phyloP scores from a whole-genome alignment of 2,888 invertebrate species.

The Drosophila neonasuta region DNA sequence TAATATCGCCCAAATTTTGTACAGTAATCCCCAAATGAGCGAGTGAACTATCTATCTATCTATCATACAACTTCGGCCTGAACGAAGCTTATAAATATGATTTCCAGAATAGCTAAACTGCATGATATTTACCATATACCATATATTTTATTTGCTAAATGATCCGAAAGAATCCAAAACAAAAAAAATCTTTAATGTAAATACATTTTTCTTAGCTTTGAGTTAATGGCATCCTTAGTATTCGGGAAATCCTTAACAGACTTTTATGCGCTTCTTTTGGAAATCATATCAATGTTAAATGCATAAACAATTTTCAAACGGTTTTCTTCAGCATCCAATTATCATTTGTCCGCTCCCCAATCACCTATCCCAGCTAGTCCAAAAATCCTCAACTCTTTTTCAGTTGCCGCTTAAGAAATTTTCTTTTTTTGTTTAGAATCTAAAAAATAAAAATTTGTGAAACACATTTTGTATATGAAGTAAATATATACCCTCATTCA shows the following conservation, averaged over 20 bases:
- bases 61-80: conserved; percentile 36
- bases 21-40: conserved; percentile 62
- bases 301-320: conserved; percentile 33
- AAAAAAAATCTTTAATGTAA: conserved; percentile 14
- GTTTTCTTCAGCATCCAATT: conserved; percentile 41
- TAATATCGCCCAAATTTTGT: conserved; percentile 52
- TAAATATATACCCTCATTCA: conserved; percentile 48
- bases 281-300: conserved; percentile 44
- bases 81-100: conserved; percentile 48
- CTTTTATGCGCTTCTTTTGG: conserved; percentile 33
- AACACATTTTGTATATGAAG: conserved; percentile 62
- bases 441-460: conserved; percentile 23
- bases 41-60: conserved; percentile 38
- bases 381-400: conserved; percentile 36
- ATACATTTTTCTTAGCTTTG: conserved; percentile 22
- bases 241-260: conserved; percentile 1
- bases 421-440: conserved; percentile 33
- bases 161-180: conserved; percentile 28
- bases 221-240: conserved; percentile 16
- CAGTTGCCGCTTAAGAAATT: conserved; percentile 36
- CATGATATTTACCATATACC: conserved; percentile 26
- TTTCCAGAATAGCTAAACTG: conserved; percentile 54
- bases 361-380: conserved; percentile 31
- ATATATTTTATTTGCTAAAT: conserved; percentile 11
- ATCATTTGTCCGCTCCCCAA: conserved; percentile 58